Evolutionary conservation across 1,140 invertebrate species (phyloP).

Genomic region (Drosophila lini): DNA sequence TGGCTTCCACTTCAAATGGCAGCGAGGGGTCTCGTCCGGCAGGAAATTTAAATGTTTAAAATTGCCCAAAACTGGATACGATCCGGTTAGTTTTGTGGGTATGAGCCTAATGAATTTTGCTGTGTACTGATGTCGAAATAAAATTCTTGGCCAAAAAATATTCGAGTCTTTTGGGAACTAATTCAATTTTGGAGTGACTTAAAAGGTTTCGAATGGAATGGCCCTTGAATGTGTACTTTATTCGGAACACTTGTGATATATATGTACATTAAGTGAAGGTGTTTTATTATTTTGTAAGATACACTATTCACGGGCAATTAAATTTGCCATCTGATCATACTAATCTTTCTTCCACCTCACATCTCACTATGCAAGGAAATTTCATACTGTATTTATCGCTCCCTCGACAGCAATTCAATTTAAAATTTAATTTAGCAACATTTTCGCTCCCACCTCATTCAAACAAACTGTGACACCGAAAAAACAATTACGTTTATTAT

Average conservation of each 20-base stretch:
- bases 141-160: neutral
- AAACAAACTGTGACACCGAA: conserved; percentile 56
- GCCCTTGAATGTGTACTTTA: neutral
- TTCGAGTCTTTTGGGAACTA: neutral
- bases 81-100: conserved; percentile 9
- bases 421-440: conserved; percentile 41
- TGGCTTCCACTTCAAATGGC: conserved; percentile 12
- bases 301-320: neutral
- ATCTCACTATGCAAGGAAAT: neutral
- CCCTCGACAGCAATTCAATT: conserved; percentile 40
- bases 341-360: neutral
- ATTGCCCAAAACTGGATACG: conserved; percentile 16
- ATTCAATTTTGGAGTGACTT: neutral
- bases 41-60: conserved; percentile 19
- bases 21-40: conserved; percentile 1
- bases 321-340: neutral
- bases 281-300: neutral
- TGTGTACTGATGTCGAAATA: neutral
- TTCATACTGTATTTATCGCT: conserved; percentile 15
- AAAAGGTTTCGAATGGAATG: neutral
- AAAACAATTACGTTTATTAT: conserved; percentile 73
- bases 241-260: neutral
- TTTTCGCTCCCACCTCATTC: conserved; percentile 18
- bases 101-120: conserved; percentile 12
- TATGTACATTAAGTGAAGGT: neutral